Evolutionary conservation across 2,797 vertebrate species (phyloP), one percentile per base, ranked within the genome.

Genomic region (Anomalospiza imberbis): DNA sequence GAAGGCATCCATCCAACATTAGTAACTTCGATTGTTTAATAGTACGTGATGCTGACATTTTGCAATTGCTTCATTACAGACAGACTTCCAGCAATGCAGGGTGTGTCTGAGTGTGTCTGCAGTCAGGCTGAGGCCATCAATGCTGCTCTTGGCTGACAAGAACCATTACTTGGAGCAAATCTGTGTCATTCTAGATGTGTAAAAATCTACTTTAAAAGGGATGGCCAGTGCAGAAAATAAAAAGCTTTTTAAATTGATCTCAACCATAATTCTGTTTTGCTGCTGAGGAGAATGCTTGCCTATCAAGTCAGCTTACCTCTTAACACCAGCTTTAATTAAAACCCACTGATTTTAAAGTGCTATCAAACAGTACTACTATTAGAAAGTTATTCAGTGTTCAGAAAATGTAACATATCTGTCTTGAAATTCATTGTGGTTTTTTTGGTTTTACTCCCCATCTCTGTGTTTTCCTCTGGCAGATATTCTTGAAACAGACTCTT

Each of bases 1-100:
- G 51, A 68, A 91, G 93, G 93, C 93, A 76, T 76, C 38, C 47
- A 32, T 90, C 94, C 95, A 96, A 6, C 86, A 45, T 89, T 36
- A 87, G 77, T 93, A 88, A 94, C 48, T 95, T 77, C 0, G 57
- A 70, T 94, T 96, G 84, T 89, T 94, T 88, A 82, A 78, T 48
- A 62, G 73, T 86, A 81, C 3, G 5, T 74, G 86, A 80, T 88
- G 92, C 51, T 84, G 51, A 68, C 29, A 16, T 96, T 94, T 89
- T 94, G 94, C 93, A 96, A 94, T 73, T 80, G 74, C 36, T 76
- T 67, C 29, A 1, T 70, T 92, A 13, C 66, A 70, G 89, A 87
- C 85, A 72, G 95, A 63, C 83, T 92, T 70, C 40, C 38, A 82
- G 92, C 83, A 72, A 17, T 44, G 26, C 66, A 85, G 94, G 94